Evolutionary conservation across 2,113 vertebrate genomes (phyloP), one percentile per base, ranked within the genome.

Genomic region (Albula goreensis): DNA sequence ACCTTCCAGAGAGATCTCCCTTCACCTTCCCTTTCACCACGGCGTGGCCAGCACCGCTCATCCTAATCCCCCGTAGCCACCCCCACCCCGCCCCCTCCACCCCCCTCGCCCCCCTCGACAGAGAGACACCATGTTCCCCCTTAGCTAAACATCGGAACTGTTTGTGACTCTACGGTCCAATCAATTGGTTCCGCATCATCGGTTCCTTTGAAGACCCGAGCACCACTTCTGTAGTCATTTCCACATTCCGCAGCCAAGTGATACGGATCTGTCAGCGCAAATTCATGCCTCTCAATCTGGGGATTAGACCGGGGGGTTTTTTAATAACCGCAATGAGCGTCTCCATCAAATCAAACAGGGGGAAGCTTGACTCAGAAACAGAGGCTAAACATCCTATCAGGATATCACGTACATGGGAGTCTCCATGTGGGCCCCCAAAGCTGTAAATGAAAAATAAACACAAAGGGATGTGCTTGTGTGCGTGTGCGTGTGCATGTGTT

Each of bases 191-290:
- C 82, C 89, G 80, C 66, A 85, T 87, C 77, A 86, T 84, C 86
- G 83, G 90, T 87, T 85, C 87, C 89, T 90, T 89, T 92, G 89
- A 90, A 90, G 87, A 87, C 31, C 50, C 77, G 50, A 66, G 41
- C 53, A 63, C 78, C 10, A 5, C 51, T 70, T 60, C 83, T 86
- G 83, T 87, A 85, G 80, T 85, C 57, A 49, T 84, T 84, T 48
- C 83, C 57, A 81, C 82, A 31, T 53, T 85, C 83, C 83, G 19
- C 57, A n/a, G 66, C 86, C 49, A 80, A 41, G 78, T 50, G 51
- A n/a, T 81, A 78, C 79, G 85, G 88, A 86, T 88, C 80, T 82
- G 88, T 83, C 87, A 41, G 79, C 85, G 53, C 82, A 79, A 13
- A 63, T 41, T 60, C 41, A 83, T 25, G 50, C 48, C 85, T 84